Conservation (phyloP, 1,140 invertebrate genomes). For the Trigoniulus corallinus region DNA sequence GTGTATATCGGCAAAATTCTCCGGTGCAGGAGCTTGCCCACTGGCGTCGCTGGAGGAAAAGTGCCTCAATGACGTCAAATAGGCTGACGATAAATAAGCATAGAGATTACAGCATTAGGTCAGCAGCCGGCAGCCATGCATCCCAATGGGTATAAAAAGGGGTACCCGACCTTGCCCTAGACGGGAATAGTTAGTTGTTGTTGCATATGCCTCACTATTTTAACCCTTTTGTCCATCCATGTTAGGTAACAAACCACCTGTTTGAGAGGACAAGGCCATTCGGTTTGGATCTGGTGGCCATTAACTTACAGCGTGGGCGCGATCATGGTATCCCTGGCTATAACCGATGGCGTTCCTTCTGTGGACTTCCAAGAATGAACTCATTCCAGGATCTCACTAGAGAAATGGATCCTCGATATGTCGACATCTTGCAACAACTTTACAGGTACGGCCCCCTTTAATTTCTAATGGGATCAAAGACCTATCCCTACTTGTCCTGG, state of each 20-base stretch:
- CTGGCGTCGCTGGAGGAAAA: no score
- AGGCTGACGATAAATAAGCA: no score
- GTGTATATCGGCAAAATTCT: no score
- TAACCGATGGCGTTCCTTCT: slow-evolving; percentile 51
- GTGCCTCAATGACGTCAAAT: no score
- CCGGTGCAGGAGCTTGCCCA: no score
- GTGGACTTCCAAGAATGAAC: slow-evolving; percentile 30
- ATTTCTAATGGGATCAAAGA: not conserved
- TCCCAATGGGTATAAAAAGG: no score
- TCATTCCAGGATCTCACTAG: slow-evolving; percentile 23
- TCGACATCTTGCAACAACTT: slow-evolving; percentile 41
- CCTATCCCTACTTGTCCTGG: not conserved
- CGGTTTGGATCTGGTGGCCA: slow-evolving; percentile 63
- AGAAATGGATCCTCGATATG: slow-evolving; percentile 40
- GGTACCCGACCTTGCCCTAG: no score
- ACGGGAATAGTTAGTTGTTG: not conserved
- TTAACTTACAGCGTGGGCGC: slow-evolving; percentile 71
- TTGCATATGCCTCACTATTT: not conserved
- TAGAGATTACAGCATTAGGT: no score
- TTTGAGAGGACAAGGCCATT: slow-evolving; percentile 33
- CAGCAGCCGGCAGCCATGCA: no score
- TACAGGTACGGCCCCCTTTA: slow-evolving; percentile 35
- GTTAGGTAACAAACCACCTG: slow-evolving; percentile 39
- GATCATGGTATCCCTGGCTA: slow-evolving; percentile 77
- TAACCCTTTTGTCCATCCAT: slow-evolving; percentile 5